A percentile compares a stretch with the other conserved stretches of the same genome.
These are phyloP conservation scores for Agrotis exclamationis DNA, from an alignment of 2,888 invertebrate genomes.

Conservation along the genomic window DNA sequence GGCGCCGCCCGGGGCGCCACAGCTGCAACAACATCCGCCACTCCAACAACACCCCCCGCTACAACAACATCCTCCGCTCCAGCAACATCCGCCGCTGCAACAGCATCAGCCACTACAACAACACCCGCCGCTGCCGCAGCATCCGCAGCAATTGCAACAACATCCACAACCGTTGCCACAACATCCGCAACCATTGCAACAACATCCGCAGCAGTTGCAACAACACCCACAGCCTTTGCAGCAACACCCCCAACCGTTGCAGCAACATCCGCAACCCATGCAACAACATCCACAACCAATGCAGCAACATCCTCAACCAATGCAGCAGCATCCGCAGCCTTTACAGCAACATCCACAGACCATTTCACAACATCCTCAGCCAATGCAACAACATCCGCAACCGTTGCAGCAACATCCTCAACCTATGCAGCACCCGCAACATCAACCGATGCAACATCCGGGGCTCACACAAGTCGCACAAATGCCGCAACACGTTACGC, in stretches of 20 bases:
- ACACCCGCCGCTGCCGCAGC: conserved; percentile 65
- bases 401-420: conserved; percentile 39
- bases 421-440: conserved; percentile 64
- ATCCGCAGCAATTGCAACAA: conserved; percentile 26
- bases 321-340: conserved; percentile 25
- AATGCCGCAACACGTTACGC: conserved; percentile 67
- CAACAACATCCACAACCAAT: conserved; percentile 62
- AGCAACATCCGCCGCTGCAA: conserved; percentile 66
- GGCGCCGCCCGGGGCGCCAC: conserved; percentile 70
- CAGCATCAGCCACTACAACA: conserved; percentile 78
- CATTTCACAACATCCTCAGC: conserved; percentile 27
- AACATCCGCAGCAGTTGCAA: conserved; percentile 16
- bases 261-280: conserved; percentile 68
- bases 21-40: conserved; percentile 69
- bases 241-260: conserved; percentile 25
- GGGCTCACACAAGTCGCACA: conserved; percentile 66
- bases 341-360: conserved; percentile 26
- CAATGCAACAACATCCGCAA: conserved; percentile 29
- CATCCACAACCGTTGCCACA: conserved; percentile 14
- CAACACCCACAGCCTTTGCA: conserved; percentile 18
- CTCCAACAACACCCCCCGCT: conserved; percentile 65
- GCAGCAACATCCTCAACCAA: conserved; percentile 18
- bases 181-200: conserved; percentile 19
- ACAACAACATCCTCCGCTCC: conserved; percentile 62
- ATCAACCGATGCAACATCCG: conserved; percentile 71